phyloP scores from a whole-genome alignment of 2,888 invertebrate species.

The Lepetodrilus schrolli region DNA sequence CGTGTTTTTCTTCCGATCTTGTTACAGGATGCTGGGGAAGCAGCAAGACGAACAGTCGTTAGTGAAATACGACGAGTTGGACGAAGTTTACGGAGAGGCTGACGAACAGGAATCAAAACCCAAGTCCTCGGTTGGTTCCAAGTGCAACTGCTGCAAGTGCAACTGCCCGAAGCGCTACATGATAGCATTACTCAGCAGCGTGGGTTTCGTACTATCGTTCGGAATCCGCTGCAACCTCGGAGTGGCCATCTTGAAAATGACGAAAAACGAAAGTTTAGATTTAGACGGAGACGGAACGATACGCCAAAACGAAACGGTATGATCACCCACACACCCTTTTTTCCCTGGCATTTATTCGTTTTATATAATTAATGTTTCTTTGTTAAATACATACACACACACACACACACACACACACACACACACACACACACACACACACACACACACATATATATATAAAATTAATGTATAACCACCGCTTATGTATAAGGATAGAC shows the following conservation, averaged over 20 bases:
- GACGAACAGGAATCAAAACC: conserved; percentile 52
- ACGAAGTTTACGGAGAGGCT: conserved; percentile 68
- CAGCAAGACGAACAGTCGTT: conserved; percentile 68
- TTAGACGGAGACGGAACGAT: conserved; percentile 43
- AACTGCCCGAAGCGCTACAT: conserved; percentile 70
- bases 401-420: conserved; percentile 8
- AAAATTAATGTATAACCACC: too few relatives aligned
- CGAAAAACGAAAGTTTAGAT: conserved; percentile 62
- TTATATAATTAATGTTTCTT: background rate
- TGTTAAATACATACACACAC: conserved; percentile 9
- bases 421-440: background rate
- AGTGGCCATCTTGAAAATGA: conserved; percentile 91
- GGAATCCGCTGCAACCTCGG: conserved; percentile 99
- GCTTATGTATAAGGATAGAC: too few relatives aligned
- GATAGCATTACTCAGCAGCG: conserved; percentile 76
- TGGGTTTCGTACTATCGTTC: conserved; percentile 78
- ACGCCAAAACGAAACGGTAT: conserved; percentile 41
- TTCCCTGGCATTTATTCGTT: background rate
- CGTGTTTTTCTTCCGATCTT: too few relatives aligned
- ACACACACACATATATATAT: too few relatives aligned
- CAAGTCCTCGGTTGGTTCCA: conserved; percentile 28
- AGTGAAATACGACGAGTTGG: conserved; percentile 72
- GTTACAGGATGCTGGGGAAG: conserved; percentile 65
- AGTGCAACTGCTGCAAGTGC: conserved; percentile 55
- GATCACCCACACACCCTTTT: too few relatives aligned